Base-by-base conservation (phyloP, 2,888 invertebrate genomes). In the Apamea epomidion region DNA sequence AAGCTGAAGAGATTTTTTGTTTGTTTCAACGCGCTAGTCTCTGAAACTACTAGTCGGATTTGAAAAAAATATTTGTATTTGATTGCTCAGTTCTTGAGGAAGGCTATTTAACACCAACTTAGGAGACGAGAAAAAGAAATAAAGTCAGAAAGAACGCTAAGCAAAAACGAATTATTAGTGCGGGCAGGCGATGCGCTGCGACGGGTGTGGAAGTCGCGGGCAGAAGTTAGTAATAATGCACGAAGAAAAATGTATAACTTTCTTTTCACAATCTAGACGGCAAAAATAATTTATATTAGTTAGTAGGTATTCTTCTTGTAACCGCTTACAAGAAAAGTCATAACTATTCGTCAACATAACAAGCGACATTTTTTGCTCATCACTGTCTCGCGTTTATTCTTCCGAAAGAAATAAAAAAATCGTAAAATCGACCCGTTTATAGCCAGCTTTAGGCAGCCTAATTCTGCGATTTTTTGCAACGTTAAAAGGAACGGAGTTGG, bases 381-480 rank as follows among this genome's bases (percentile, higher is more conserved):
- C 78, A 73, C 64, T 54, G 58, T 71, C 74, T 76, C 65, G 72
- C 71, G 84, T 86, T 88, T 86, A 86, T 84, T 81, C 78, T 80
- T 76, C 64, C 73, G 73, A 86, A 64, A 80, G 84, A 81, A 81
- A 82, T 87, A 85, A 86, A 81, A 60, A 87, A 83, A 82, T 72
- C 78, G 76, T 87, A 81, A 87, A 87, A 75, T 79, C 84, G 89
- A 74, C 67, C 84, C 80, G 80, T 86, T 75, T 81, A 88, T 84
- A 73, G 86, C 81, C 69, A 78, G 86, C 88, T 84, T 89, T 89
- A 86, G 75, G 75, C 62, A 74, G 74, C 54, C 75, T 73, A 72
- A 83, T 79, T 87, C 89, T 80, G 62, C 71, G 73, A 83, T 80
- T 88, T 87, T 85, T 87, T 84, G 76, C 76, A 78, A 76, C 76